A percentile compares a stretch with the other conserved stretches of the same genome.
Conservation (phyloP, 2,113 vertebrate genomes). For the Balaenoptera acutorostrata region DNA sequence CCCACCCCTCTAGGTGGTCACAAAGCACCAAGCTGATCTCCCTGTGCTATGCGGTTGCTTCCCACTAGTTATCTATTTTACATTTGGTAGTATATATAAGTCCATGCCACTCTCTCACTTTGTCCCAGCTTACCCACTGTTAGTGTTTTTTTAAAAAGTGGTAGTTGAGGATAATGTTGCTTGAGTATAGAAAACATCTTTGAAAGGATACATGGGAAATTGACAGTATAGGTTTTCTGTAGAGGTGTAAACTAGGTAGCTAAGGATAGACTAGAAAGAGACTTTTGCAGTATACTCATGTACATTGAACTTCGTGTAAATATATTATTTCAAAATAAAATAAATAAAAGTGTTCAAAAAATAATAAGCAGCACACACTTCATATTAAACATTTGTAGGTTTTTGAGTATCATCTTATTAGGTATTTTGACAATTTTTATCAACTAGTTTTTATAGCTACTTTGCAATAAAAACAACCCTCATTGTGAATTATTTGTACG, state of each 20-base stretch:
- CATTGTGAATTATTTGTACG: not conserved
- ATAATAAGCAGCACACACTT: not conserved
- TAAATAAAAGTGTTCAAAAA: not conserved
- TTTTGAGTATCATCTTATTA: not conserved
- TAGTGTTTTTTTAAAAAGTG: not conserved
- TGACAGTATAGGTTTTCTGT: not conserved
- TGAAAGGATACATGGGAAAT: not conserved
- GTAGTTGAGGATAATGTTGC: not conserved
- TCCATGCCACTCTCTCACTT: too few relatives aligned
- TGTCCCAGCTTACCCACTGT: not conserved
- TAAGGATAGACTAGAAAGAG: not conserved
- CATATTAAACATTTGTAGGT: not conserved
- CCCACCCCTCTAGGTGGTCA: too few relatives aligned
- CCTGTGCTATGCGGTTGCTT: too few relatives aligned
- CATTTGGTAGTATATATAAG: too few relatives aligned
- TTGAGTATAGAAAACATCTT: not conserved
- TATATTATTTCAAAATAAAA: not conserved
- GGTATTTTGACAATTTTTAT: not conserved
- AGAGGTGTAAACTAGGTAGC: not conserved
- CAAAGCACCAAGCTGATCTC: too few relatives aligned
- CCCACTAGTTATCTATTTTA: too few relatives aligned
- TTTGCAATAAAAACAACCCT: not conserved
- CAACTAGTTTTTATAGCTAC: not conserved
- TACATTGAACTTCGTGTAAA: not conserved
- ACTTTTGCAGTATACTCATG: not conserved